Evolutionary conservation across 2,113 vertebrate species (phyloP), one percentile per base, ranked within the genome.

Genomic region (Narcine bancroftii): DNA sequence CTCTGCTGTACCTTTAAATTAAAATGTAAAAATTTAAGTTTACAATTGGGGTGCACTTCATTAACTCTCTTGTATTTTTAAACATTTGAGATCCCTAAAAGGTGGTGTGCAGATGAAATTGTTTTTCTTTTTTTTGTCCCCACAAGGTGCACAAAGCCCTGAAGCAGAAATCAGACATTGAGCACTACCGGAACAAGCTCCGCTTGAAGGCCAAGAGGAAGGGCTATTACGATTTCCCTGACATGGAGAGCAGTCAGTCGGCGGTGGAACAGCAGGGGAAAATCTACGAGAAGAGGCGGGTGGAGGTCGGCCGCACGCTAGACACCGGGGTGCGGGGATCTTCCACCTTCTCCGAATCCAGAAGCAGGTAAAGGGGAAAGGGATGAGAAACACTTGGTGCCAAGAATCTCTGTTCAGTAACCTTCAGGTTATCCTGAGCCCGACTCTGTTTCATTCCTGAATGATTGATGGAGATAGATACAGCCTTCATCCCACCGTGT

Each of bases 81-180:
- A n/a, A n/a, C n/a, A n/a, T n/a, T n/a, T n/a, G n/a, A n/a, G n/a
- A n/a, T n/a, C n/a, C n/a, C n/a, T n/a, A n/a, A n/a, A n/a, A n/a
- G n/a, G n/a, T n/a, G n/a, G n/a, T n/a, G n/a, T n/a, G n/a, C n/a
- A n/a, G n/a, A n/a, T n/a, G n/a, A n/a, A n/a, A n/a, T n/a, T n/a
- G n/a, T n/a, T n/a, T n/a, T n/a, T n/a, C n/a, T n/a, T n/a, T n/a
- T 69, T 69, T 69, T 24, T 94, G 92, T 93, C 65, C 93, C 71
- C 93, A 89, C 53, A 94, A 99, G 99, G 97, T 99, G 93, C 99
- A 97, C 95, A 95, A 99, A 95, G 98, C 98, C 92, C 95, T 99
- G 94, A 99, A 99, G 94, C 99, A 99, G 96, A 99, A 99, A 94
- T 99, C 99, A 0, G 99, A 99, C 94, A 99, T 99, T 3, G 99